Percentiles rank a stretch among this genome's conserved stretches.
These are phyloP conservation scores for Triplophysa bombifrons DNA, from an alignment of 2,797 vertebrate genomes.

Conservation along the genomic window DNA sequence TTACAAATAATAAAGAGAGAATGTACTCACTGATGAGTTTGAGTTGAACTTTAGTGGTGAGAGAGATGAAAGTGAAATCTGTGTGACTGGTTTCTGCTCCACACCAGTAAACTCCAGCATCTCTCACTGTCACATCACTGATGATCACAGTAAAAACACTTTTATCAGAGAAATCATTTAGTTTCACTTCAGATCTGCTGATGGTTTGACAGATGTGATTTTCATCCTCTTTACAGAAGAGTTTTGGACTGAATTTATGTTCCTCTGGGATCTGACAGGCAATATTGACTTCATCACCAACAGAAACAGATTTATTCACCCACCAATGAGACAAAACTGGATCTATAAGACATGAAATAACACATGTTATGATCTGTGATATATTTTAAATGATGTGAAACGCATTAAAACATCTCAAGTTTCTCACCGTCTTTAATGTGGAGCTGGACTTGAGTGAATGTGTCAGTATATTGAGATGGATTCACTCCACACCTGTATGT, in stretches of 20 bases:
- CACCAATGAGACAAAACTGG: no score
- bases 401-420: no score
- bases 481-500: constrained; percentile 29
- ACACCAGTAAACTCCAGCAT: constrained; percentile 51
- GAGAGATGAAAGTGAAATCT: constrained; percentile 7
- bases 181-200: background rate
- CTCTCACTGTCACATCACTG: constrained; percentile 26
- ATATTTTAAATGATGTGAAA: no score
- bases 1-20: background rate
- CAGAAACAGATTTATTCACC: background rate
- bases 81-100: constrained; percentile 29
- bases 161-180: background rate
- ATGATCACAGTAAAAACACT: constrained; percentile 33
- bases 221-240: constrained; percentile 32
- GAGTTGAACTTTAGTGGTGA: constrained; percentile 36
- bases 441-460: no score
- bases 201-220: constrained; percentile 19
- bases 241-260: background rate
- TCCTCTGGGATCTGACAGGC: constrained; percentile 6
- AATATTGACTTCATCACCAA: constrained; percentile 12
- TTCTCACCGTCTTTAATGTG: no score
- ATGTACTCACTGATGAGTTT: constrained; percentile 5
- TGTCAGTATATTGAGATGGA: background rate
- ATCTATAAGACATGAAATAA: no score
- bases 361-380: no score